These are phyloP conservation scores for Mycteria americana DNA, from an alignment of 2,797 vertebrate genomes.

Conservation along the genomic window DNA sequence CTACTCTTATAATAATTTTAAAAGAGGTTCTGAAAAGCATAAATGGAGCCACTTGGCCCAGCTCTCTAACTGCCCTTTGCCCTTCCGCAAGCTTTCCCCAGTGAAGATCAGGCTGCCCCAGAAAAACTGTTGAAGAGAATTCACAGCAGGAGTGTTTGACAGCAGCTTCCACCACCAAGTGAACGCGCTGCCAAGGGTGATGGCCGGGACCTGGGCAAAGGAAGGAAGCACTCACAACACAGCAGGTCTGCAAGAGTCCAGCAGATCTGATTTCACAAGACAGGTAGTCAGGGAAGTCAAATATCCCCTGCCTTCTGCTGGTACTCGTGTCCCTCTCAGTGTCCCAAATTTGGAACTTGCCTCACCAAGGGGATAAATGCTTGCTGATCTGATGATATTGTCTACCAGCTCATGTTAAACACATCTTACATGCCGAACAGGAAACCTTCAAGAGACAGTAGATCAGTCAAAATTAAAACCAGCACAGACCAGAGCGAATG, in stretches of 20 bases:
- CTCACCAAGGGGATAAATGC: background rate
- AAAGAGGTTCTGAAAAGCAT: background rate
- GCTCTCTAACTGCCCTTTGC: background rate
- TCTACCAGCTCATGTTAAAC: background rate
- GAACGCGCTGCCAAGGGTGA: accelerated
- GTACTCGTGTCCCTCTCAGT: background rate
- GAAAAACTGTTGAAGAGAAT: background rate
- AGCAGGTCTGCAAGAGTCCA: background rate
- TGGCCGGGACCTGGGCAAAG: background rate
- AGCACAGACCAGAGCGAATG: background rate
- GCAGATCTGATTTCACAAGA: background rate
- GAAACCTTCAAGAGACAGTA: background rate
- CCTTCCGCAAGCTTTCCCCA: background rate
- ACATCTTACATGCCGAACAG: background rate
- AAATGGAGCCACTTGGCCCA: background rate
- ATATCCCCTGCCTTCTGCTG: background rate
- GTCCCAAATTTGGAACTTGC: background rate
- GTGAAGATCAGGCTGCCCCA: background rate
- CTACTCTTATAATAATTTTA: background rate
- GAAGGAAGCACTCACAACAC: background rate
- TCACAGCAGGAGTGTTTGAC: background rate
- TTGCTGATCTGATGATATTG: background rate
- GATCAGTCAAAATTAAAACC: background rate
- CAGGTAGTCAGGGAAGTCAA: background rate
- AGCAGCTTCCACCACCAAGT: background rate